These are phyloP conservation scores for Drosophila limbata DNA, from an alignment of 2,888 invertebrate species.

Conservation along the genomic window DNA sequence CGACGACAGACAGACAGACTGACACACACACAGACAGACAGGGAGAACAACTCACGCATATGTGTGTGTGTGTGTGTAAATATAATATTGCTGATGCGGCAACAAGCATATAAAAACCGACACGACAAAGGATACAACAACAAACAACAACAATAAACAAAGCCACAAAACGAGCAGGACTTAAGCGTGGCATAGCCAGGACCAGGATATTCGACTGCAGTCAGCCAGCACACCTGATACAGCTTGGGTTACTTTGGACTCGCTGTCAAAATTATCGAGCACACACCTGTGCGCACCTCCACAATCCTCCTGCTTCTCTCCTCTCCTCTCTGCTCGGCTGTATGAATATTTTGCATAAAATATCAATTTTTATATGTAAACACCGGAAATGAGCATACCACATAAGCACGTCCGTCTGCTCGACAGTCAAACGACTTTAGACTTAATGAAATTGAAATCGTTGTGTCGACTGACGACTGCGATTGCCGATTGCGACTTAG, in stretches of 20 bases:
- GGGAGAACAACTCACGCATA: background rate
- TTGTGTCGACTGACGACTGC: conserved; percentile 18
- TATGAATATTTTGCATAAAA: conserved; percentile 78
- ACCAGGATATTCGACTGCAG: conserved; percentile 12
- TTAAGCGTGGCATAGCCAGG: conserved; percentile 30
- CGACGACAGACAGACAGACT: conserved; percentile 34
- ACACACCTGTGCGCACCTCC: conserved; percentile 42
- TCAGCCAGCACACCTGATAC: conserved; percentile 12
- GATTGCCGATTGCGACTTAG: background rate
- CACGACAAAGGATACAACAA: conserved; percentile 45
- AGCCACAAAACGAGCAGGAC: conserved; percentile 69
- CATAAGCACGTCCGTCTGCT: conserved; percentile 37
- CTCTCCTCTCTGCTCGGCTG: conserved; percentile 7
- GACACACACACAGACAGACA: conserved; percentile 3
- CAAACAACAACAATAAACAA: conserved; percentile 64
- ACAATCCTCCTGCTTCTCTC: background rate
- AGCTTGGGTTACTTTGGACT: conserved; percentile 6
- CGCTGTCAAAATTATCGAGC: conserved; percentile 64
- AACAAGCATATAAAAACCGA: conserved; percentile 57
- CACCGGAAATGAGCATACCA: conserved; percentile 61
- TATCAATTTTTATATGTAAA: conserved; percentile 74
- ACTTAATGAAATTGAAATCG: conserved; percentile 71
- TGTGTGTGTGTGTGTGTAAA: conserved; percentile 26
- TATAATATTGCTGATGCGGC: conserved; percentile 49
- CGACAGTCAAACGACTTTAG: conserved; percentile 37